Evolutionary conservation across 2,888 invertebrate species (phyloP).

Genomic region (Mesorhabditis belari): DNA sequence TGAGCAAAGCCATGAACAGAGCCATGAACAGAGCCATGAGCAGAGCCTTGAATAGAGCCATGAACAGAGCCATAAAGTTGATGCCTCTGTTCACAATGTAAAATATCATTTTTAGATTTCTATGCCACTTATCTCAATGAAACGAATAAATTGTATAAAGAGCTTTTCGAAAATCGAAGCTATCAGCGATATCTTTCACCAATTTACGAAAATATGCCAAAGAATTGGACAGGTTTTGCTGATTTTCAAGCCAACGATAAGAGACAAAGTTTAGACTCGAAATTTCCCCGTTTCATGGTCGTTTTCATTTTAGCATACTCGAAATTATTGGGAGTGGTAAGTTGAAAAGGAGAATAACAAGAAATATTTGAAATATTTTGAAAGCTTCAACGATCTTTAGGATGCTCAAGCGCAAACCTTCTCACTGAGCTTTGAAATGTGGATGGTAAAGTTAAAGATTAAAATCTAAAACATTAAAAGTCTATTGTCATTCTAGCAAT

Average conservation of each 20-base stretch:
- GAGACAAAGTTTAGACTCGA: not conserved
- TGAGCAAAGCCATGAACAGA: no score
- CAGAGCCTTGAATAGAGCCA: no score
- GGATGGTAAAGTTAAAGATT: no score
- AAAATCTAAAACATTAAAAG: no score
- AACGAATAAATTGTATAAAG: not conserved
- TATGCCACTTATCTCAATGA: not conserved
- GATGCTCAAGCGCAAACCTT: no score
- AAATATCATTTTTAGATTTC: not conserved
- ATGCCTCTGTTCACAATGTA: no score
- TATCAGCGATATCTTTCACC: not conserved
- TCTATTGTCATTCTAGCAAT: not conserved
- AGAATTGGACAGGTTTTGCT: not conserved
- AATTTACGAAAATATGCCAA: not conserved
- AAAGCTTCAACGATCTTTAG: no score
- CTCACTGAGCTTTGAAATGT: no score
- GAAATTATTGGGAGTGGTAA: not conserved
- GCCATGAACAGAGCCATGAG: no score
- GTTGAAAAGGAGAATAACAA: no score
- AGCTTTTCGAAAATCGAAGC: not conserved
- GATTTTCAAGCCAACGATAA: not conserved
- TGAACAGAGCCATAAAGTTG: no score
- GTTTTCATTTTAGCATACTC: not conserved
- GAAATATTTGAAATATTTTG: no score
- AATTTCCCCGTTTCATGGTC: not conserved